Base-by-base conservation (phyloP, 2,113 vertebrate species). In the Pagrus major region DNA sequence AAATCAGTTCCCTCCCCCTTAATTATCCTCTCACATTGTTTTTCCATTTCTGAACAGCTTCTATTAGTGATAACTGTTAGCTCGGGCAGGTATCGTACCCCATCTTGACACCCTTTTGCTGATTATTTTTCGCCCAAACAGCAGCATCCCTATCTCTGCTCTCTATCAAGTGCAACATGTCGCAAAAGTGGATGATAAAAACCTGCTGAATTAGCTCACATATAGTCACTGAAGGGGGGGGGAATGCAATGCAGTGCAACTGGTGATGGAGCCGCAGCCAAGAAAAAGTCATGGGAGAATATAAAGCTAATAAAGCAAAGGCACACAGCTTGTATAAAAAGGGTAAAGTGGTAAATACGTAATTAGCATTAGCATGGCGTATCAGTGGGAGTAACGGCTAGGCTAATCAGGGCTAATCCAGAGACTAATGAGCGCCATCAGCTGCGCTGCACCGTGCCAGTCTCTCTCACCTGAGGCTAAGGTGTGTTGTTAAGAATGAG, bases 321-420 rank as follows among this genome's bases (percentile, higher is more conserved):
- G 71, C 54, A 64, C 69, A 79, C 37, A 33, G 72, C 33, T 44
- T 41, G 61, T 25, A 46, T 68, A 37, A 73, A 84, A 76, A 79
- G 69, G 78, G 75, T 73, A 71, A 84, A 78, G 78, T 58, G 49
- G 33, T 76, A 68, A 84, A 79, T 70, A 33, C 33, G 31, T 75
- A 85, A 87, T 88, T 78, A 84, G 63, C 68, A 82, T 84, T 71
- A 63, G 61, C 61, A 74, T 44, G 39, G 37, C 58, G 71, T 74
- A 81, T 89, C 84, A 83, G 46, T 68, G 81, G 81, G 85, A 84
- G 85, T 76, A 75, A 68, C 41, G 12, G 76, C 78, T 61, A 31
- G 75, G 87, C 72, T 91, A 88, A 90, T 90, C 77, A 71, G 74
- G 84, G 76, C 68, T 92, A 92, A 92, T 94, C 88, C 80, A 23